phyloP scores from a whole-genome alignment of 2,113 vertebrate species.

The Austrofundulus limnaeus region DNA sequence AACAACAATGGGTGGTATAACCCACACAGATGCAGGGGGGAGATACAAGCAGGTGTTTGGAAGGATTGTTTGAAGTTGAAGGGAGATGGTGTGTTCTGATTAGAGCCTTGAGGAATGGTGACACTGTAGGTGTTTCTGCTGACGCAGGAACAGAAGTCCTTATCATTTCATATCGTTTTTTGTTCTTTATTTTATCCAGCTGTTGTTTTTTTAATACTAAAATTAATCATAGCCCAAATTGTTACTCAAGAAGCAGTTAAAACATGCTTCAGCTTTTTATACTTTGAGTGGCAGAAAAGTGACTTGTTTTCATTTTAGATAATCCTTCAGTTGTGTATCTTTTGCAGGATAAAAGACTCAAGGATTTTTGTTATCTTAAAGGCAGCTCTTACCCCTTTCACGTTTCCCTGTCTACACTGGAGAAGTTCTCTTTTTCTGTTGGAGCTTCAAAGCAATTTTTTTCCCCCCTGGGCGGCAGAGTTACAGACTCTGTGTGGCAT shows the following conservation, averaged over 20 bases:
- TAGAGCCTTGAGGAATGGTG: conserved; percentile 46
- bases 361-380: conserved; percentile 36
- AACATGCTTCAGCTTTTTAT: too few species aligned
- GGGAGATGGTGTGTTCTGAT: conserved; percentile 72
- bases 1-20: conserved; percentile 75
- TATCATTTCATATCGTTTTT: conserved; percentile 61
- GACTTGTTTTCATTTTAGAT: not conserved
- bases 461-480: conserved; percentile 62
- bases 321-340: conserved; percentile 17
- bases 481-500: conserved; percentile 82
- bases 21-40: conserved; percentile 65
- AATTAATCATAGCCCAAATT: conserved; percentile 63
- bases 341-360: conserved; percentile 25
- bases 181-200: conserved; percentile 61
- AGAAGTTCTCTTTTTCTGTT: conserved; percentile 63
- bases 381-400: conserved; percentile 22
- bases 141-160: conserved; percentile 53
- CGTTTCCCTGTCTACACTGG: conserved; percentile 18
- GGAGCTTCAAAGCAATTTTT: conserved; percentile 74
- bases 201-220: conserved; percentile 47
- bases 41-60: conserved; percentile 81
- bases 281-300: too few species aligned
- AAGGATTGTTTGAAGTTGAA: conserved; percentile 72
- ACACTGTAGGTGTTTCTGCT: conserved; percentile 64
- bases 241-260: not conserved